A percentile compares a stretch with the other conserved stretches of the same genome.
phyloP scores from a whole-genome alignment of 2,888 invertebrate species.

The Ormyrus rosae region DNA sequence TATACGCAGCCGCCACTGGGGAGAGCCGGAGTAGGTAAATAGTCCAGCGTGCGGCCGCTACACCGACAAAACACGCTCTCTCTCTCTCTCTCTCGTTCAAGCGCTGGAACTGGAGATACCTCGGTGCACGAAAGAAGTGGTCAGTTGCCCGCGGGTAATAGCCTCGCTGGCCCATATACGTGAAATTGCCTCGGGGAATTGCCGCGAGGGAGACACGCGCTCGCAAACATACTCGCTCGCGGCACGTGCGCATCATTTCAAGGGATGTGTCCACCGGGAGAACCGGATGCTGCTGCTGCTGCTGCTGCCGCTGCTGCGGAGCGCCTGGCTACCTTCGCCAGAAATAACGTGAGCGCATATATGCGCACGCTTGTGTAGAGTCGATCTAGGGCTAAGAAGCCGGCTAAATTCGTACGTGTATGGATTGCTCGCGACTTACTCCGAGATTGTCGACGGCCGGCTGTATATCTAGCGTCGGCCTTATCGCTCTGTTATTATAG shows the following conservation, averaged over 20 bases:
- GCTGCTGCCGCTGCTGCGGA: neutral
- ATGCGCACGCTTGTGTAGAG: neutral
- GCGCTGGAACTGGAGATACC: no score
- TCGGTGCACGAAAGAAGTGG: slow-evolving; percentile 30
- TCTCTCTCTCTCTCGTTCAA: no score
- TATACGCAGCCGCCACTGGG: no score
- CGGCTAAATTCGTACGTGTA: neutral
- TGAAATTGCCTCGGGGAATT: slow-evolving; percentile 51
- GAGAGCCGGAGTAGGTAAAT: neutral
- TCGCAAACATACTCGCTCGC: slow-evolving; percentile 4
- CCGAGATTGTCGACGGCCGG: neutral
- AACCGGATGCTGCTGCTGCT: slow-evolving; percentile 41
- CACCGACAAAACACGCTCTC: no score
- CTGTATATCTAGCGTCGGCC: neutral
- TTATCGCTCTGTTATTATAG: slow-evolving; percentile 34
- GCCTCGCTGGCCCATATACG: slow-evolving; percentile 39
- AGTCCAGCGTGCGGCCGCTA: neutral
- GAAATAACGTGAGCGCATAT: slow-evolving; percentile 21
- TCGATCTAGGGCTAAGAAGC: slow-evolving; percentile 16
- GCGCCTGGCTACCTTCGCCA: neutral
- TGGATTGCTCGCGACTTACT: neutral
- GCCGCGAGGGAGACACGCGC: slow-evolving; percentile 17
- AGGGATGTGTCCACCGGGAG: slow-evolving; percentile 33
- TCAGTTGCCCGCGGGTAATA: slow-evolving; percentile 46
- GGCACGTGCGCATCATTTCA: slow-evolving; percentile 46